Evolutionary conservation across 2,888 invertebrate species (phyloP).

Genomic region (Spialia ferax): DNA sequence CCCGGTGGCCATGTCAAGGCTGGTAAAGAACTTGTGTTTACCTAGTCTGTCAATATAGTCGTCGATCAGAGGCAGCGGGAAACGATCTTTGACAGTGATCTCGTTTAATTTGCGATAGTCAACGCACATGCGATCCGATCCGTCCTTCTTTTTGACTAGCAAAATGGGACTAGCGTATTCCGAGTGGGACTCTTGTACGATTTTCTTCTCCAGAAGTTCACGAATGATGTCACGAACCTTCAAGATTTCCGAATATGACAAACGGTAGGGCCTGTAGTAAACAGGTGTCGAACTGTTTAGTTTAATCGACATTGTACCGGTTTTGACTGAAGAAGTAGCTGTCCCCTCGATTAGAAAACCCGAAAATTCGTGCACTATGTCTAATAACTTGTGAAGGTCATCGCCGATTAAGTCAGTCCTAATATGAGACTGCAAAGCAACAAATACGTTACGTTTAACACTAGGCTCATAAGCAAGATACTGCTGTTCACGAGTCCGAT

Average conservation of each 20-base stretch:
- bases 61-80: conserved; percentile 42
- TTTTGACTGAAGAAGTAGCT: background rate
- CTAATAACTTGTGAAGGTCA: too few species aligned
- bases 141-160: conserved; percentile 40
- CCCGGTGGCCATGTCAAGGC: conserved; percentile 49
- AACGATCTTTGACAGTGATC: conserved; percentile 47
- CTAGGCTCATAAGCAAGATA: background rate
- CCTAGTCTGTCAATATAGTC: conserved; percentile 32
- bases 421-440: too few species aligned
- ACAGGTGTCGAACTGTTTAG: background rate
- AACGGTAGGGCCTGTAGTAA: background rate
- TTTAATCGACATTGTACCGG: background rate
- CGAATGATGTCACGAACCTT: conserved; percentile 48
- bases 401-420: too few species aligned
- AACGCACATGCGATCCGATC: conserved; percentile 45
- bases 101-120: conserved; percentile 51
- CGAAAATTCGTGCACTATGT: background rate
- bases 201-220: conserved; percentile 43
- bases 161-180: conserved; percentile 53
- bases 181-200: conserved; percentile 50
- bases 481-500: background rate
- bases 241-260: background rate
- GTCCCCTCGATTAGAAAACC: background rate
- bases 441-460: background rate
- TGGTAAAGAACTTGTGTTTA: conserved; percentile 45